phyloP scores from a whole-genome alignment of 2,888 invertebrate species.

The Lithophane semibrunnea region DNA sequence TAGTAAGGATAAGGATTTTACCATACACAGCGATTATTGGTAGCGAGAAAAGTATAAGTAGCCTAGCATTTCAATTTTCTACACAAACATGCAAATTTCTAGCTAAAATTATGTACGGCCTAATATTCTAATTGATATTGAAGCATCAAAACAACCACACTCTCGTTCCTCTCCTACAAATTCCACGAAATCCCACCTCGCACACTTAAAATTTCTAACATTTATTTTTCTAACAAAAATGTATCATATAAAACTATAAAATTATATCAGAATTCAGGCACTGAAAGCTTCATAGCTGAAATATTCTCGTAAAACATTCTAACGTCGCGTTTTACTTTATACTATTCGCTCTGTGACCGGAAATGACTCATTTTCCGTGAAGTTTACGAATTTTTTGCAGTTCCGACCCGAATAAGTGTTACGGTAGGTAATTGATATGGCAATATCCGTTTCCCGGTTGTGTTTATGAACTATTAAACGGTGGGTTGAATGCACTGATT shows the following conservation, averaged over 20 bases:
- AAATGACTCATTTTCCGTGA: conserved; percentile 74
- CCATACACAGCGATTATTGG: not conserved
- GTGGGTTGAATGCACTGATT: conserved; percentile 9
- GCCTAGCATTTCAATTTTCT: not conserved
- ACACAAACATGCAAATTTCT: not conserved
- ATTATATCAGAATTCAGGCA: conserved; percentile 50
- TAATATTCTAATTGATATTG: not conserved
- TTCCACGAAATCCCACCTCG: conserved; percentile 26
- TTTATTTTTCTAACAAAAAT: conserved; percentile 39
- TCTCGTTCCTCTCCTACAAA: conserved; percentile 8
- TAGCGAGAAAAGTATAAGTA: not conserved
- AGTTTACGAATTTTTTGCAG: conserved; percentile 70
- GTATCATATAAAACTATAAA: conserved; percentile 60
- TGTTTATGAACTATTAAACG: conserved; percentile 27
- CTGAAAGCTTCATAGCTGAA: conserved; percentile 54
- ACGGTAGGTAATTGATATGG: conserved; percentile 60
- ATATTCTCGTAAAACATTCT: conserved; percentile 48
- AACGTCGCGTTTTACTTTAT: conserved; percentile 36
- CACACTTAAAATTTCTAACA: not conserved
- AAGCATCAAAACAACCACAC: conserved; percentile 7
- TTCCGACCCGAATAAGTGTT: conserved; percentile 62
- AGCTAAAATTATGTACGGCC: not conserved
- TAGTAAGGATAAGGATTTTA: too few species aligned
- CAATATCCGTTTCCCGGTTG: conserved; percentile 33
- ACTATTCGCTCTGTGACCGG: conserved; percentile 67